A percentile compares a stretch with the other conserved stretches of the same genome.
These are phyloP conservation scores for Syndactyla subalaris DNA, from an alignment of 2,797 vertebrate genomes.

Conservation along the genomic window DNA sequence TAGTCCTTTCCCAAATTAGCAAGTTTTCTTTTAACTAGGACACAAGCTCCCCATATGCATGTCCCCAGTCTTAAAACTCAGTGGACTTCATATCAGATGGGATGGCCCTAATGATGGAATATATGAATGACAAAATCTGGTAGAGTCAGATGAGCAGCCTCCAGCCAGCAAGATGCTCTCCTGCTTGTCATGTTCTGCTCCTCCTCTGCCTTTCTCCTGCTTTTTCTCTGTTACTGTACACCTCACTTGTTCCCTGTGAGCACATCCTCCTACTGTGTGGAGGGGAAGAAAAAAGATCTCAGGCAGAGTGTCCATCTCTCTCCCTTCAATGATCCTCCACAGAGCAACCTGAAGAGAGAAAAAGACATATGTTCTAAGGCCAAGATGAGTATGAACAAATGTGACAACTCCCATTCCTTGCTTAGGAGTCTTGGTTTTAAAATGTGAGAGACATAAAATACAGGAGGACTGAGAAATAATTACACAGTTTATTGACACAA, in stretches of 20 bases:
- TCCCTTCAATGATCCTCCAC: background rate
- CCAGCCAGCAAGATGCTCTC: background rate
- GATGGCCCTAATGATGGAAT: background rate
- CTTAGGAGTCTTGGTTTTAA: background rate
- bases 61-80: background rate
- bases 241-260: background rate
- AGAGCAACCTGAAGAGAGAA: background rate
- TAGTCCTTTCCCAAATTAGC: background rate
- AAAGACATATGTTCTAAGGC: background rate
- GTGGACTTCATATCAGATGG: background rate
- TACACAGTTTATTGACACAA: background rate
- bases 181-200: background rate
- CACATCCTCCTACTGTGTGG: background rate
- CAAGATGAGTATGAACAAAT: background rate
- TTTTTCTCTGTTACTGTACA: background rate
- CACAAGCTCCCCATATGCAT: background rate
- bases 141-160: background rate
- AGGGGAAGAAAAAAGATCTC: background rate
- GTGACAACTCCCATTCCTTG: background rate
- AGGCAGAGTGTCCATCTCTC: background rate
- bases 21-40: background rate
- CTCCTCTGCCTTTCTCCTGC: background rate
- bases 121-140: background rate
- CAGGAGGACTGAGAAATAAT: background rate
- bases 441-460: background rate